Evolutionary conservation across 2,888 invertebrate genomes (phyloP), one percentile per base, ranked within the genome.

Genomic region (Drosophila rubida): DNA sequence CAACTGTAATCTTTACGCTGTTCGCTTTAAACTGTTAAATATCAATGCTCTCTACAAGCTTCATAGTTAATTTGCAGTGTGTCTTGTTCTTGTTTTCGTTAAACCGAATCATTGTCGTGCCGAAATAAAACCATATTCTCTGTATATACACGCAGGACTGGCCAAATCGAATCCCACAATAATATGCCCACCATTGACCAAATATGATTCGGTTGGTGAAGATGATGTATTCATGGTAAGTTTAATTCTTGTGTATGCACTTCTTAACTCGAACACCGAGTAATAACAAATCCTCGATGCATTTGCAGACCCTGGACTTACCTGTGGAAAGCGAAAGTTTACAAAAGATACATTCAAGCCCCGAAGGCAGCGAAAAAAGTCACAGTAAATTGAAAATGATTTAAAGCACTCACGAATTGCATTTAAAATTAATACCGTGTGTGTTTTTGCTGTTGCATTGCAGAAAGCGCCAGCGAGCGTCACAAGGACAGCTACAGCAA

Each of bases 141-240:
- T 6, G 9, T 30, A 11, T 11, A 16, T 60, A 30, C 14, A 22
- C 5, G 14, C 37, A 96, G 96, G 95, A 93, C 94, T 96, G 93
- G 94, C 95, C 90, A 95, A 96, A 93, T 94, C 94, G 89, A 95
- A 94, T 94, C 94, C 95, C 70, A 93, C 94, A 74, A 89, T 91
- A 65, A 90, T 89, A 80, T 92, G 91, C 90, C 90, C 90, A 68
- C 89, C 90, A 81, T 78, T 91, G 61, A 90, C 91, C 64, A 92
- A 92, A 91, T 92, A 94, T 93, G 94, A 94, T 92, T 94, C 96
- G 88, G 95, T 96, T 73, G 97, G 96, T 74, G 98, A 98, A 91
- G 97, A 98, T 90, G 97, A 98, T 91, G 97, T 98, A 84, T 98
- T 98, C 93, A 97, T 97, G 96, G 97, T 97, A 92, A 93, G 93